Evolutionary conservation across 1,140 invertebrate species (phyloP).

Genomic region (Rhyzopertha dominica): DNA sequence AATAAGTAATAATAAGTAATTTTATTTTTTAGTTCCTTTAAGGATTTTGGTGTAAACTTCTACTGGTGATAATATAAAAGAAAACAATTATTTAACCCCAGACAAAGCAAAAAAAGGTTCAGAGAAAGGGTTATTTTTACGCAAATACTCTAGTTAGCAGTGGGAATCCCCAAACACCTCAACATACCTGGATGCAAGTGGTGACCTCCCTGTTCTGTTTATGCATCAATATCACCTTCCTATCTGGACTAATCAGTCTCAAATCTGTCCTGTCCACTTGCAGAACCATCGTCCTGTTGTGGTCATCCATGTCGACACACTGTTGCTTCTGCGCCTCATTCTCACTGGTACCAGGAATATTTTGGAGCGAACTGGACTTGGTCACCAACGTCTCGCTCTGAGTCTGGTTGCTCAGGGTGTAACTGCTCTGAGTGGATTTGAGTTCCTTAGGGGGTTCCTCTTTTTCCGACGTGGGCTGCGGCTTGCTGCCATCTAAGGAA

Average conservation of each 20-base stretch:
- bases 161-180: no score
- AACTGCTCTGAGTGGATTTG: no score
- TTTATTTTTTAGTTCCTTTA: no score
- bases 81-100: no score
- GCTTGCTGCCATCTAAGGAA: slow-evolving; percentile 6
- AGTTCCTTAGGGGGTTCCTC: no score
- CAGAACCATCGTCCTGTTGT: slow-evolving; percentile 89
- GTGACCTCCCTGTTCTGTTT: slow-evolving; percentile 83
- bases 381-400: slow-evolving; percentile 1
- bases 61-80: no score
- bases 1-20: no score
- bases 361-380: background rate
- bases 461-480: slow-evolving; percentile 12
- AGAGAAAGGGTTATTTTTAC: no score
- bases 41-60: no score
- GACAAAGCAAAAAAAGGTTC: no score
- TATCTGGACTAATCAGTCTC: slow-evolving; percentile 84
- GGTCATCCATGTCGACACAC: slow-evolving; percentile 49
- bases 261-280: slow-evolving; percentile 85
- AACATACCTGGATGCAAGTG: slow-evolving; percentile 71
- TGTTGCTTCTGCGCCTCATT: slow-evolving; percentile 11
- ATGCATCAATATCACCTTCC: slow-evolving; percentile 82
- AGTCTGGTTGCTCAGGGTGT: background rate
- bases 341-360: slow-evolving; percentile 1
- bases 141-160: no score